A percentile compares a stretch with the other conserved stretches of the same genome.
Conservation (phyloP, 2,113 vertebrate species). For the Junco hyemalis region DNA sequence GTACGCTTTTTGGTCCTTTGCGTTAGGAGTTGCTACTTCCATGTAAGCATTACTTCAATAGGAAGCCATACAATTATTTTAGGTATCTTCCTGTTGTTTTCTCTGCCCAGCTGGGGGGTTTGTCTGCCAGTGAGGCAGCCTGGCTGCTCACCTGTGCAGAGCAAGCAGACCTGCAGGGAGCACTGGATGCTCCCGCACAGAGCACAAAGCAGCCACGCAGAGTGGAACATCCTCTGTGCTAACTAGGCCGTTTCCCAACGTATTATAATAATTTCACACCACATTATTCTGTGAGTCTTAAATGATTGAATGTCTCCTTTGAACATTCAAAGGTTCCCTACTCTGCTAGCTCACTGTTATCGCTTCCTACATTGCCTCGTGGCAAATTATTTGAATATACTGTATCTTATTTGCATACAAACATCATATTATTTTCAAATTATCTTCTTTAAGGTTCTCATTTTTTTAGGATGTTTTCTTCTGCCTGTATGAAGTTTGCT, state of each 20-base stretch:
- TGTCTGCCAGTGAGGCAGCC: not conserved
- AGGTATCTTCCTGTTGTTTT: not conserved
- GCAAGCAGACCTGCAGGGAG: not conserved
- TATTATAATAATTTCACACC: constrained; percentile 33
- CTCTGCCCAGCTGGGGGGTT: not conserved
- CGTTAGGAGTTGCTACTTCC: not conserved
- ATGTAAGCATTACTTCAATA: not conserved
- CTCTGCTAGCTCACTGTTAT: not conserved
- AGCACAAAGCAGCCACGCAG: not conserved
- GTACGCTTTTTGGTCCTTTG: not conserved
- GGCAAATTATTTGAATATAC: constrained; percentile 36
- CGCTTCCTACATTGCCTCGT: not conserved
- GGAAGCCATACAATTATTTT: not conserved
- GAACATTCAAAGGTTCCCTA: constrained; percentile 31
- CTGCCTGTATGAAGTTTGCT: not conserved
- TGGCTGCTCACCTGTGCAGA: not conserved
- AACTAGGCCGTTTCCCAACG: not conserved
- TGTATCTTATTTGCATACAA: constrained; percentile 40
- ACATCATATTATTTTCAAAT: constrained; percentile 31
- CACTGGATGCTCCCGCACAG: not conserved
- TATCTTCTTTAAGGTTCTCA: constrained; percentile 22
- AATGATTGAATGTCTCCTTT: constrained; percentile 43
- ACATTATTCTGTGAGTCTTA: constrained; percentile 17
- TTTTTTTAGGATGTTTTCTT: constrained; percentile 29
- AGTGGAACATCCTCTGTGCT: not conserved